phyloP scores from a whole-genome alignment of 2,888 invertebrate genomes.

The Drosophila austrosaltans region DNA sequence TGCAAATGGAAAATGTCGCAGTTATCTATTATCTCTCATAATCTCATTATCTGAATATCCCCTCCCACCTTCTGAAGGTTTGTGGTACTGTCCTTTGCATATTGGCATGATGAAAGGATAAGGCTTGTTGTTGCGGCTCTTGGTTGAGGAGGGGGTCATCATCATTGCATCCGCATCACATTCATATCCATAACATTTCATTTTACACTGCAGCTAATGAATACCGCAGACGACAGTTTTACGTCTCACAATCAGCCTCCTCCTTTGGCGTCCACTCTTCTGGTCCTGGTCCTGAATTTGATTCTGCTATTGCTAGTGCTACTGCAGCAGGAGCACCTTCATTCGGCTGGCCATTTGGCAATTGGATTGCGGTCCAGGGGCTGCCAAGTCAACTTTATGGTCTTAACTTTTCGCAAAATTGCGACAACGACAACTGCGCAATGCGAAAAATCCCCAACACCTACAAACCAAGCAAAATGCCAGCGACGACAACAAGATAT shows the following conservation, averaged over 20 bases:
- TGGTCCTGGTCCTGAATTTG: too few relatives aligned
- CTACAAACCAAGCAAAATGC: slow-evolving; percentile 47
- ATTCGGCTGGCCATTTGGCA: slow-evolving; percentile 57
- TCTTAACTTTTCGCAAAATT: slow-evolving; percentile 49
- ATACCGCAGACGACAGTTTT: slow-evolving; percentile 67
- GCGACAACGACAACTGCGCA: slow-evolving; percentile 65
- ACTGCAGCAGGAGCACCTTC: neutral
- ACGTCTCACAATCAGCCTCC: slow-evolving; percentile 18
- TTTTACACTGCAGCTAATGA: slow-evolving; percentile 57
- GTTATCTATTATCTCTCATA: neutral
- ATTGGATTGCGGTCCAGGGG: slow-evolving; percentile 71
- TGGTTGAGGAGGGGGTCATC: neutral
- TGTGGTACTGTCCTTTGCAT: slow-evolving; percentile 28
- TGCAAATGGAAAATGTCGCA: too few relatives aligned
- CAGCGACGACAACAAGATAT: slow-evolving; percentile 35
- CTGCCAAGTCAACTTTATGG: slow-evolving; percentile 70
- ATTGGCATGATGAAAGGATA: neutral
- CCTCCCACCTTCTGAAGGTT: neutral
- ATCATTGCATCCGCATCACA: slow-evolving; percentile 19
- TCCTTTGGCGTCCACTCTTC: slow-evolving; percentile 14
- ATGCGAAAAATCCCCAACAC: slow-evolving; percentile 65
- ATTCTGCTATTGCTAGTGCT: too few relatives aligned
- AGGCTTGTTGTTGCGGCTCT: neutral
- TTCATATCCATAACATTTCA: slow-evolving; percentile 47
- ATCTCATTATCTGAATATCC: neutral